Evolutionary conservation across 2,797 vertebrate species (phyloP), one percentile per base, ranked within the genome.

Genomic region (Tragopan temminckii): DNA sequence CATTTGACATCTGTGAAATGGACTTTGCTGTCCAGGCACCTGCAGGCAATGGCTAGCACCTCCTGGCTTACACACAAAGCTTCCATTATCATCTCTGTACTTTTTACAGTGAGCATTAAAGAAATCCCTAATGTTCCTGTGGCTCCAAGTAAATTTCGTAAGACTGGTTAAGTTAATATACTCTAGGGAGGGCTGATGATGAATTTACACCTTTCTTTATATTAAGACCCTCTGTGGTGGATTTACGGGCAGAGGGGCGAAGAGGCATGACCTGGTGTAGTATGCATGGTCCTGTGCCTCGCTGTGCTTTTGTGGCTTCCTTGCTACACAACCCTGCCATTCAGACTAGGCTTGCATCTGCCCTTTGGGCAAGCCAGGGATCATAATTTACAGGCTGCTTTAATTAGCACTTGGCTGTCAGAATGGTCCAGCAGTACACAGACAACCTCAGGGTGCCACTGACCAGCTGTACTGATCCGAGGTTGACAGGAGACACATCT

Each of bases 381-480:
- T 43, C 58, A 43, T 80, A 38, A 90, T 92, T 95, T 85, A 83
- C 14, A 53, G 45, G 27, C 35, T 92, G 66, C 23, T 53, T 87
- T 75, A 85, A 92, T 91, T 78, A 80, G 25, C 48, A 35, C 38
- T 78, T 89, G 79, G 36, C 76, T 92, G 48, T 77, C 87, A 80
- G 52, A 85, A 85, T 5, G 13, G 13, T 11, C 27, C 42, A 15
- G 85, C 61, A 9, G n/a, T 66, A 19, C 18, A 35, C 15, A 23
- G 5, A 25, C n/a, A 50, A 68, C 66, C 63, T 71, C 42, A 43
- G 66, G 40, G 12, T 68, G 31, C 40, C 74, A 61, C 27, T 0
- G 0, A 27, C 38, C 72, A 91, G 13, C 40, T 78, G 36, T 24
- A 64, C 11, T 13, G 40, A 58, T 70, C 23, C 1, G 1, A 79